Evolutionary conservation across 2,797 vertebrate species (phyloP).

Genomic region (Aphelocoma californica): DNA sequence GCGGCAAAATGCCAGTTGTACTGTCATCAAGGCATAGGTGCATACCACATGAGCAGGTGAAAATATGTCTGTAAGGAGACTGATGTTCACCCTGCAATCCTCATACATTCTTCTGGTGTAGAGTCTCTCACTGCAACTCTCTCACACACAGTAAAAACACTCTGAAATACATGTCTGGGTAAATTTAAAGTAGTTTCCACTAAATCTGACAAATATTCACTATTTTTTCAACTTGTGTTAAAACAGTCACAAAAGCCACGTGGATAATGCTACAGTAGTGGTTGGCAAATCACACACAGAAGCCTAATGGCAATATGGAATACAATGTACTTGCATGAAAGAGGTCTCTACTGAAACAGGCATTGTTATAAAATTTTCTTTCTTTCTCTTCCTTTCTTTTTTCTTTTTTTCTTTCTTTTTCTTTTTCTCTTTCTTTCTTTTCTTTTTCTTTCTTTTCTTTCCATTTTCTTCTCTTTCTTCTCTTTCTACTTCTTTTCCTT

Average conservation of each 20-base stretch:
- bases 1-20: background rate
- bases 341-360: background rate
- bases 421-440: background rate
- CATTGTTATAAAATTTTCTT: background rate
- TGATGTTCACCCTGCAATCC: background rate
- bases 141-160: background rate
- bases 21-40: conserved; percentile 36
- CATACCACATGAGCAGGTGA: background rate
- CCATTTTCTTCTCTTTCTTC: too few species aligned
- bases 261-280: background rate
- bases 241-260: background rate
- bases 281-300: background rate
- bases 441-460: too few species aligned
- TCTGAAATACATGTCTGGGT: background rate
- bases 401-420: too few species aligned
- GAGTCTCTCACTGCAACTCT: background rate
- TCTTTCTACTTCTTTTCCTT: background rate
- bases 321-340: background rate
- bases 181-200: background rate
- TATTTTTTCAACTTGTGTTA: background rate
- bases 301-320: background rate
- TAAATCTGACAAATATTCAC: background rate
- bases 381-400: too few species aligned
- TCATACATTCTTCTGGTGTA: background rate
- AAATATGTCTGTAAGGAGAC: background rate